phyloP scores from a whole-genome alignment of 1,140 invertebrate species.

The Scylla paramamosain region DNA sequence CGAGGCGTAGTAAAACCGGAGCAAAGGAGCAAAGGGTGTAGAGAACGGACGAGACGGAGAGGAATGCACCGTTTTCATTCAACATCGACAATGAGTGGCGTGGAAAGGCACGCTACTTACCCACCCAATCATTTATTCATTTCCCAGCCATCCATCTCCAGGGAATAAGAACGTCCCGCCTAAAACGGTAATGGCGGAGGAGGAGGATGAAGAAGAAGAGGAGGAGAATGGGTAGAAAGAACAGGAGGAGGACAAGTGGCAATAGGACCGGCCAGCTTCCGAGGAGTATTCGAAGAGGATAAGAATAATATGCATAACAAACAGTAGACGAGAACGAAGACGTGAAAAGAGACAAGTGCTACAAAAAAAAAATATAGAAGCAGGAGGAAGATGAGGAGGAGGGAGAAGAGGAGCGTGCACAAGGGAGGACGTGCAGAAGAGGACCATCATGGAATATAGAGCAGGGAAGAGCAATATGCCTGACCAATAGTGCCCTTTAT shows the following conservation, averaged over 20 bases:
- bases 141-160: constrained; percentile 25
- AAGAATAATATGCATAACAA: too few relatives aligned
- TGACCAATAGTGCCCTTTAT: background rate
- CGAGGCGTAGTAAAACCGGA: background rate
- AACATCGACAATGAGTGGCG: background rate
- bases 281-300: background rate
- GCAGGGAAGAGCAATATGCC: background rate
- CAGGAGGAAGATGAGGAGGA: background rate
- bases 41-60: background rate
- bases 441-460: background rate
- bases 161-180: background rate
- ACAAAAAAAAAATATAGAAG: too few relatives aligned
- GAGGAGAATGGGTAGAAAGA: background rate
- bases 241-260: background rate
- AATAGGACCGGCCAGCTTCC: background rate
- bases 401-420: background rate
- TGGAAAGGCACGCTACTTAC: background rate
- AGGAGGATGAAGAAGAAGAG: background rate
- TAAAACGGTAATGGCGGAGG: background rate
- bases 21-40: background rate
- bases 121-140: constrained; percentile 38
- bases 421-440: background rate
- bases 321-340: too few relatives aligned
- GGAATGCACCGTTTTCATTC: background rate
- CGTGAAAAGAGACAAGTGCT: too few relatives aligned